Percentiles rank a stretch among this genome's conserved stretches.
Conservation (phyloP, 2,797 vertebrate genomes). For the Dipus sagitta region DNA sequence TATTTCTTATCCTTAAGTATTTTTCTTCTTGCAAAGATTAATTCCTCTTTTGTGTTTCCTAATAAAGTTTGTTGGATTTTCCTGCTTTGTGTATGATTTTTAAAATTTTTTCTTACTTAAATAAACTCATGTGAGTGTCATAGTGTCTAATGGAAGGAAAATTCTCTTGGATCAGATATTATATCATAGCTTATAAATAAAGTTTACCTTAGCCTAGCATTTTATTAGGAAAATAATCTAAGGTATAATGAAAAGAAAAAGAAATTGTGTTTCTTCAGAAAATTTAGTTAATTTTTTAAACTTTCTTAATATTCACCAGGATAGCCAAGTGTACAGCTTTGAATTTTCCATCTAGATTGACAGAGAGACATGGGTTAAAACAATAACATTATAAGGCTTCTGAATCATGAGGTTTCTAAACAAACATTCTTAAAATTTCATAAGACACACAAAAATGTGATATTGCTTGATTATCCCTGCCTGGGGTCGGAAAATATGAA, state of each 20-base stretch:
- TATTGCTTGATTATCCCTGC: constrained; percentile 20
- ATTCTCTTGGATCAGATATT: neutral
- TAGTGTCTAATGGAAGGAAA: neutral
- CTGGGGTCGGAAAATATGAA: neutral
- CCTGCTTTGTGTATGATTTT: constrained; percentile 21
- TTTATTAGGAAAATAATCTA: constrained; percentile 36
- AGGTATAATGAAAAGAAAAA: constrained; percentile 21
- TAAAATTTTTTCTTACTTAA: neutral
- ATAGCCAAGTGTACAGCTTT: neutral
- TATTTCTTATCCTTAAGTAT: constrained; percentile 2
- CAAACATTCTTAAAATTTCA: constrained; percentile 56
- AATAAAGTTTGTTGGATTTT: constrained; percentile 19
- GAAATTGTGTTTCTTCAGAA: constrained; percentile 35
- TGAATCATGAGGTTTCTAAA: constrained; percentile 51
- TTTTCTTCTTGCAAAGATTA: constrained; percentile 37
- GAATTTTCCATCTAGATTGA: neutral
- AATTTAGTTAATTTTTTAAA: neutral
- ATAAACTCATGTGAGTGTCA: neutral
- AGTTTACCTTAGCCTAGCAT: constrained; percentile 14
- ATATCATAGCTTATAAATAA: constrained; percentile 16
- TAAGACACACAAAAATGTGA: constrained; percentile 49
- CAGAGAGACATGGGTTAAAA: neutral
- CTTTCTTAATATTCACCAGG: constrained; percentile 31
- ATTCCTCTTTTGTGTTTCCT: constrained; percentile 15
- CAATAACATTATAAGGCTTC: constrained; percentile 11